phyloP scores from a whole-genome alignment of 1,140 invertebrate genomes.

The Drosophila melanogaster region Release_6_plus_ISO1_MT NT_037436.4:4652501-4653000 shows the following conservation, averaged over 20 bases:
- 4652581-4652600: slow-evolving; percentile 8
- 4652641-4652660: no score
- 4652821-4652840: slow-evolving; percentile 69
- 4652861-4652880: slow-evolving; percentile 79
- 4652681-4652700: no score
- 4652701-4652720: neutral
- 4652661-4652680: no score
- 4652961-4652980: slow-evolving; percentile 66
- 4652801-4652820: slow-evolving; percentile 82
- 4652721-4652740: neutral
- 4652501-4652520: slow-evolving; percentile 65
- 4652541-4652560: slow-evolving; percentile 38
- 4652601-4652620: neutral
- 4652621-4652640: no score
- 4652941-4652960: slow-evolving; percentile 77
- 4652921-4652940: slow-evolving; percentile 38
- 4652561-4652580: slow-evolving; percentile 9
- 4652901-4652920: slow-evolving; percentile 11
- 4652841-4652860: slow-evolving; percentile 57
- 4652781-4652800: slow-evolving; percentile 67
- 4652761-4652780: slow-evolving; percentile 43
- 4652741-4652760: slow-evolving; percentile 25
- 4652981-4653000: slow-evolving; percentile 46
- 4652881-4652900: slow-evolving; percentile 53
- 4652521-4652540: slow-evolving; percentile 71